Base-by-base conservation (phyloP, 2,888 invertebrate species). In the Drosophila bunnanda region DNA sequence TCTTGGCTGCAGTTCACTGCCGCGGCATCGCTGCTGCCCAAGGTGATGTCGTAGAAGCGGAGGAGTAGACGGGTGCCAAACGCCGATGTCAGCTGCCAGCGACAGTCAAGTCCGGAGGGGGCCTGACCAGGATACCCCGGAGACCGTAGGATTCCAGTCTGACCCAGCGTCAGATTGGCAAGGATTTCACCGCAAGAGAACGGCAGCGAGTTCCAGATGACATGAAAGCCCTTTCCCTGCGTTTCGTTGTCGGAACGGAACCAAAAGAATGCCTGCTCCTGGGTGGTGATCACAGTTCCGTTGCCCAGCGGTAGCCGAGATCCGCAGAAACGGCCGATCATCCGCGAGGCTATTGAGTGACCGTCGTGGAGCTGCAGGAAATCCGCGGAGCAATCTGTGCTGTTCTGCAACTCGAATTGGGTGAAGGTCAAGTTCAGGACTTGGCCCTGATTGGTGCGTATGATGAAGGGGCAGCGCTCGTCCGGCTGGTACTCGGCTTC, bases 41-140 rank as follows among this genome's bases (percentile, higher is more conserved):
- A 70, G 4, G 72, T 78, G 0, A 92, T 77, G 94, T 94, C 75
- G 96, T 92, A 70, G 92, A 98, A 98, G 76, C 96, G 95, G 64
- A 98, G 93, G 80, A 95, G 94, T 56, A 98, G 94, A 82, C 96
- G 94, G 91, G 96, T 96, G 6, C 96, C 96, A 0, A 94, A 93
- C 0, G 93, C 93, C 0, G 96, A 96, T 1, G 73, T 82, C 41
- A 98, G 92, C n/a, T 92, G 92, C 98, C 98, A 98, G 69, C 94
- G 94, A 89, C 98, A 98, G 88, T 98, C 96, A 39, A 94, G 91
- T 89, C 96, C 95, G 1, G 95, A 93, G 1, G 98, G 97, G 90
- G 98, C 97, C 78, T 94, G 94, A 7, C 96, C 96, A 0, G 98
- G 98, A 79, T 96, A 97, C 0, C 98, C 98, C 0, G 98, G 98